Evolutionary conservation across 2,888 invertebrate genomes (phyloP).

Genomic region (Capitulum mitella): DNA sequence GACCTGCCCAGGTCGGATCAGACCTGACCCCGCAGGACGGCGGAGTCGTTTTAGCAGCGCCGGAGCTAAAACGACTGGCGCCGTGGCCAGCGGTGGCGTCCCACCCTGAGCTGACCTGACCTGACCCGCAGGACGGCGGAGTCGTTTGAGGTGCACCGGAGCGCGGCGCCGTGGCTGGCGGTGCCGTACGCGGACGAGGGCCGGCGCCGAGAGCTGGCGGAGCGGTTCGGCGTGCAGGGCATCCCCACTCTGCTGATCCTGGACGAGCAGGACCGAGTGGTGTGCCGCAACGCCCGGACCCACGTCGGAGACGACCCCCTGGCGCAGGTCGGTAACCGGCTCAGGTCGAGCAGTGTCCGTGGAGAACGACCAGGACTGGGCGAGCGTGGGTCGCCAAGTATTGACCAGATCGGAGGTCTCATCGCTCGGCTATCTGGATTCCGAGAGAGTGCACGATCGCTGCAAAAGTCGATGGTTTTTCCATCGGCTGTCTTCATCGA

Average conservation of each 20-base stretch:
- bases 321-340: neutral
- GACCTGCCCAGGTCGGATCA: neutral
- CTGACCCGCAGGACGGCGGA: neutral
- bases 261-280: neutral
- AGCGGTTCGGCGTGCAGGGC: constrained; percentile 1
- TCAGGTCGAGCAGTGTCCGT: too few species aligned
- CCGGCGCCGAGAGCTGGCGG: neutral
- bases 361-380: too few species aligned
- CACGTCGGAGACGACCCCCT: neutral
- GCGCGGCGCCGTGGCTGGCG: neutral
- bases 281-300: neutral
- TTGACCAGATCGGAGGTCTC: too few species aligned
- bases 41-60: neutral
- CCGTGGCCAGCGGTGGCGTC: neutral
- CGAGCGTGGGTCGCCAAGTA: too few species aligned
- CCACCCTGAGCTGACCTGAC: neutral
- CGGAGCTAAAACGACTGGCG: too few species aligned
- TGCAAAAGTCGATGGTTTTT: too few species aligned
- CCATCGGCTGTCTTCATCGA: too few species aligned
- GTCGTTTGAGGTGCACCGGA: neutral
- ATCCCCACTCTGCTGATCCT: neutral
- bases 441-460: too few species aligned
- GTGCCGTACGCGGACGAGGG: neutral
- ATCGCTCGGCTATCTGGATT: too few species aligned
- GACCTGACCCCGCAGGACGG: neutral